Percentiles rank a stretch among this genome's conserved stretches.
Conservation (phyloP, 2,888 invertebrate genomes). For the Clivina fossor region DNA sequence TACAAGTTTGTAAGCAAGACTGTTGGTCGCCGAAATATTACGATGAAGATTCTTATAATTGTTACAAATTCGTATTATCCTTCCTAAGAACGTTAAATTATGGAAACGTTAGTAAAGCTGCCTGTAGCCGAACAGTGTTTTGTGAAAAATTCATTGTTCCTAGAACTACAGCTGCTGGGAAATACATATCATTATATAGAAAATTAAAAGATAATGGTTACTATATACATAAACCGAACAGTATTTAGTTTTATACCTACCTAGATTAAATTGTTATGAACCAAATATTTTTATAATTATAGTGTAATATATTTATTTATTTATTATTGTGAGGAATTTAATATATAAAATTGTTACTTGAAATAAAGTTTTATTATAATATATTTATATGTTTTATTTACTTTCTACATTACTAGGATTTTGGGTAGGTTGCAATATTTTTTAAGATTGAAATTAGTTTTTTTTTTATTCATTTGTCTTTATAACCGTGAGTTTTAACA, state of each 20-base stretch:
- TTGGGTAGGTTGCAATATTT: too few species aligned
- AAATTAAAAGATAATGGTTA: slow-evolving; percentile 62
- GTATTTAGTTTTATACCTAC: slow-evolving; percentile 7
- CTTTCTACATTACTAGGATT: too few species aligned
- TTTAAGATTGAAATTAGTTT: too few species aligned
- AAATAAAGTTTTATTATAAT: too few species aligned
- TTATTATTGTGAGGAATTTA: too few species aligned
- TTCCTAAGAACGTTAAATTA: slow-evolving; percentile 75
- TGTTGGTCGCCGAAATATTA: slow-evolving; percentile 72
- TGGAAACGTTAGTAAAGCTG: slow-evolving; percentile 69
- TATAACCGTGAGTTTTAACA: too few species aligned
- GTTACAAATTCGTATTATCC: slow-evolving; percentile 82
- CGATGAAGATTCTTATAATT: slow-evolving; percentile 76
- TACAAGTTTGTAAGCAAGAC: slow-evolving; percentile 63
- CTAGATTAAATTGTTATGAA: too few species aligned
- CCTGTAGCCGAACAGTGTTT: slow-evolving; percentile 67
- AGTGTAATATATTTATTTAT: too few species aligned
- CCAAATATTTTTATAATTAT: too few species aligned
- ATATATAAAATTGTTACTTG: too few species aligned
- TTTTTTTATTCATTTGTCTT: too few species aligned
- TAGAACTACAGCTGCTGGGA: slow-evolving; percentile 77
- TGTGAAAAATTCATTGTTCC: slow-evolving; percentile 82
- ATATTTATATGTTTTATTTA: too few species aligned
- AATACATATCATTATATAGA: slow-evolving; percentile 81
- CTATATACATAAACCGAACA: slow-evolving; percentile 54